Evolutionary conservation across 1,140 invertebrate species (phyloP).

Genomic region (Procambarus clarkii): DNA sequence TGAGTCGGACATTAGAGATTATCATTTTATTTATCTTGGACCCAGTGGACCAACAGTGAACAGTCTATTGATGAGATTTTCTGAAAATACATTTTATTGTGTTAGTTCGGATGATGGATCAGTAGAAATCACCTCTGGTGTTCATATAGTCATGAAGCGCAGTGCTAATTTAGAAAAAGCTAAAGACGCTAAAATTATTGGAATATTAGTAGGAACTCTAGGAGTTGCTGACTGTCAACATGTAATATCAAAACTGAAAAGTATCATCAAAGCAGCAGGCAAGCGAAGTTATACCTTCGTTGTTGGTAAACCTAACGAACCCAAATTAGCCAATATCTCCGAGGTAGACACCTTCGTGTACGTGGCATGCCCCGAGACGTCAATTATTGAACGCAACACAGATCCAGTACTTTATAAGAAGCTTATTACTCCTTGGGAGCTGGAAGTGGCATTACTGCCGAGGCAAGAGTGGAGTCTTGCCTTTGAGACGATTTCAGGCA

Average conservation of each 20-base stretch:
- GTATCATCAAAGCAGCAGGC: constrained; percentile 83
- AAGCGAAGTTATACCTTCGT: constrained; percentile 94
- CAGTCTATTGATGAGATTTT: constrained; percentile 78
- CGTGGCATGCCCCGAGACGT: constrained; percentile 92
- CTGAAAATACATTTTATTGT: constrained; percentile 75
- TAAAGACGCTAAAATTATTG: constrained; percentile 90
- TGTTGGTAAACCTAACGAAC: constrained; percentile 93
- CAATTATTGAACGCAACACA: constrained; percentile 82
- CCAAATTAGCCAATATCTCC: constrained; percentile 94
- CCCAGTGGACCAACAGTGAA: constrained; percentile 77
- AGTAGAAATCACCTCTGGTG: constrained; percentile 67
- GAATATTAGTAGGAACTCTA: constrained; percentile 92
- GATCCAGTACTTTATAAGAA: constrained; percentile 91
- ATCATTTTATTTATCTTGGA: constrained; percentile 80
- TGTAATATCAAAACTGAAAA: constrained; percentile 86
- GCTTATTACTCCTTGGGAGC: constrained; percentile 92
- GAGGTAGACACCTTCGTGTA: constrained; percentile 94
- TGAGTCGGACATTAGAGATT: constrained; percentile 74
- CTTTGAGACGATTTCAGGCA: constrained; percentile 86
- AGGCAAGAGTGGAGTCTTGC: constrained; percentile 79
- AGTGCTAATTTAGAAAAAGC: constrained; percentile 90
- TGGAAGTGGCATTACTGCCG: constrained; percentile 89
- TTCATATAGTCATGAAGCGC: constrained; percentile 82
- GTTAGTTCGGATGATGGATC: constrained; percentile 75
- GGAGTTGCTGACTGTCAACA: constrained; percentile 87